phyloP scores from a whole-genome alignment of 1,140 invertebrate genomes.

The Scaptodrosophila lebanonensis region DNA sequence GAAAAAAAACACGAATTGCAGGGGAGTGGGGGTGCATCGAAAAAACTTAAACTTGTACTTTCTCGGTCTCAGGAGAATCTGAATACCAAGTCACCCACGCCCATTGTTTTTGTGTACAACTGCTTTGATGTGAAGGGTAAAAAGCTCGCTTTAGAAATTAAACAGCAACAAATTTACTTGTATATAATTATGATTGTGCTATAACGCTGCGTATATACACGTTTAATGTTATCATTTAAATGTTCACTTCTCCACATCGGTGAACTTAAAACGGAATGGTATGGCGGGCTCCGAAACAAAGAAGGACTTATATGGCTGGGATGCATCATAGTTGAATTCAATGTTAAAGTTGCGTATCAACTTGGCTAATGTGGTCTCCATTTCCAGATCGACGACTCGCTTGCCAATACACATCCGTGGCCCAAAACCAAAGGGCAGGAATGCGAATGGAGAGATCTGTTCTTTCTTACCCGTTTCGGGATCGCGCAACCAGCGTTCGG shows the following conservation, averaged over 20 bases:
- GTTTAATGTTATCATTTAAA: too few relatives aligned
- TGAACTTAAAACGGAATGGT: slow-evolving; percentile 51
- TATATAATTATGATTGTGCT: too few relatives aligned
- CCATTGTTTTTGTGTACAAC: too few relatives aligned
- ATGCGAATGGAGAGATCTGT: slow-evolving; percentile 45
- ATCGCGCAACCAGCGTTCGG: slow-evolving; percentile 86
- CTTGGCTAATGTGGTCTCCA: slow-evolving; percentile 81
- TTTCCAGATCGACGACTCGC: slow-evolving; percentile 84
- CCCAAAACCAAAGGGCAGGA: slow-evolving; percentile 81
- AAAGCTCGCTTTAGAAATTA: too few relatives aligned
- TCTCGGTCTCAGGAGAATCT: too few relatives aligned
- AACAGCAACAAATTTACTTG: too few relatives aligned
- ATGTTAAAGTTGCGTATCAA: slow-evolving; percentile 80
- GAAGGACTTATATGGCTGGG: slow-evolving; percentile 37
- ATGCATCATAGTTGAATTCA: slow-evolving; percentile 77
- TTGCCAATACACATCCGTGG: slow-evolving; percentile 80
- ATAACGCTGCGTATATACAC: too few relatives aligned
- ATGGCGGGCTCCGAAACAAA: slow-evolving; percentile 51
- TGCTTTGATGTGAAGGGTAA: too few relatives aligned
- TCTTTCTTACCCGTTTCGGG: slow-evolving; percentile 37
- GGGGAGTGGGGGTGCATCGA: too few relatives aligned
- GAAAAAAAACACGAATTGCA: too few relatives aligned
- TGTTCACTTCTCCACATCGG: slow-evolving; percentile 40
- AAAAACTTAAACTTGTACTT: too few relatives aligned
- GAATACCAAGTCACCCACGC: too few relatives aligned